phyloP scores from a whole-genome alignment of 2,113 vertebrate genomes.

The Gambusia affinis region DNA sequence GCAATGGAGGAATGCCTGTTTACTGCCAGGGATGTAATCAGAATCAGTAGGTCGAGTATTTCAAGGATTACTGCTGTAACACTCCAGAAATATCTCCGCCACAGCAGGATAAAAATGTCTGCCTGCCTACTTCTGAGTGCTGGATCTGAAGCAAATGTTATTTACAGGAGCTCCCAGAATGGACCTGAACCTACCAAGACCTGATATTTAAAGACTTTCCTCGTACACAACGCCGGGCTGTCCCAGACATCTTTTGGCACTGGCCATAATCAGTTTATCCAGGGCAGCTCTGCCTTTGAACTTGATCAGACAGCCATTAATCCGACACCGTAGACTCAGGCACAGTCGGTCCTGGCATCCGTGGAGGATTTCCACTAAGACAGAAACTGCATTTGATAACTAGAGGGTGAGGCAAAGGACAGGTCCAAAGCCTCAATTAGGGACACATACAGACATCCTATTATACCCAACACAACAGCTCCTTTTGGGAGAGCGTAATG shows the following conservation, averaged over 20 bases:
- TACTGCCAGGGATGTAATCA: slow-evolving; percentile 27
- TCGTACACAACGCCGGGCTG: slow-evolving; percentile 49
- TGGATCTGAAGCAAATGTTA: slow-evolving; percentile 48
- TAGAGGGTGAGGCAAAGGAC: slow-evolving; percentile 60
- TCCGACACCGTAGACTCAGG: slow-evolving; percentile 57
- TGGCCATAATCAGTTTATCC: slow-evolving; percentile 69
- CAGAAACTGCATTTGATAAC: slow-evolving; percentile 70
- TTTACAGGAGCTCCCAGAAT: slow-evolving; percentile 58
- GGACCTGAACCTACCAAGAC: slow-evolving; percentile 49
- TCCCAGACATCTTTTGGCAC: slow-evolving; percentile 44
- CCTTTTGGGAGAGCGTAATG: slow-evolving; percentile 18
- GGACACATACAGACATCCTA: slow-evolving; percentile 51
- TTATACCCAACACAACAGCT: slow-evolving; percentile 49
- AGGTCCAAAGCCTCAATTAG: slow-evolving; percentile 64
- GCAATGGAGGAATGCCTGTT: slow-evolving; percentile 8
- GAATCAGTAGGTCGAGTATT: slow-evolving; percentile 53
- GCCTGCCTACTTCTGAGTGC: slow-evolving; percentile 48
- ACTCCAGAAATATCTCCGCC: slow-evolving; percentile 39
- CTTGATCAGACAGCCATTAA: slow-evolving; percentile 73
- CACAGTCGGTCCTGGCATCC: slow-evolving; percentile 63
- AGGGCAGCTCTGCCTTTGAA: slow-evolving; percentile 65
- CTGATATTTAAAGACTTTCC: slow-evolving; percentile 64
- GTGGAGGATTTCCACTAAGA: slow-evolving; percentile 66
- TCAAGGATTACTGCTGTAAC: slow-evolving; percentile 45
- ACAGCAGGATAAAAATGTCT: slow-evolving; percentile 47